A percentile compares a stretch with the other conserved stretches of the same genome.
Conservation (phyloP, 2,888 invertebrate species). For the Coenonympha glycerion region DNA sequence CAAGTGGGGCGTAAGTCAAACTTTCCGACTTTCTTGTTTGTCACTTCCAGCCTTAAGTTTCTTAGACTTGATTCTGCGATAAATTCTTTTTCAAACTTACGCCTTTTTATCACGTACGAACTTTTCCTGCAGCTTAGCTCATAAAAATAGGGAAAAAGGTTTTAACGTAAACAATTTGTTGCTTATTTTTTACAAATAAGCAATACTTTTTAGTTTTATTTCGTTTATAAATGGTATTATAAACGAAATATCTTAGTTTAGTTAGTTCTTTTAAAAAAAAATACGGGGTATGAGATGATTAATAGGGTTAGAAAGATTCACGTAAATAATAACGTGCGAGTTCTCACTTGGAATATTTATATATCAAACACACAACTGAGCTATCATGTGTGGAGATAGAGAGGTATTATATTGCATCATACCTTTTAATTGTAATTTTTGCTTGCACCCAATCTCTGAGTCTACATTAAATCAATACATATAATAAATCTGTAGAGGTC, state of each 20-base stretch:
- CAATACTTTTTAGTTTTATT: not conserved
- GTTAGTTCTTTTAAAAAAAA: not conserved
- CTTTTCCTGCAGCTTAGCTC: constrained; percentile 10
- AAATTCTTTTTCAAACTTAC: constrained; percentile 18
- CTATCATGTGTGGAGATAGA: too few relatives aligned
- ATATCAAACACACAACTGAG: too few relatives aligned
- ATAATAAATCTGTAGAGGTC: too few relatives aligned
- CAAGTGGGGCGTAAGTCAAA: constrained; percentile 13
- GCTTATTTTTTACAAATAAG: not conserved
- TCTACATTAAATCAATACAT: too few relatives aligned
- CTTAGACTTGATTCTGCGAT: constrained; percentile 18
- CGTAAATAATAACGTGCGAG: too few relatives aligned
- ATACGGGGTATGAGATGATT: too few relatives aligned
- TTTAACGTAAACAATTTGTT: constrained; percentile 7
- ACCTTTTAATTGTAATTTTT: too few relatives aligned
- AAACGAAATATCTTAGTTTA: not conserved
- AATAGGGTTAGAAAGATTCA: too few relatives aligned
- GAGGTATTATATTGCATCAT: too few relatives aligned
- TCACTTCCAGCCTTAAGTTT: constrained; percentile 23
- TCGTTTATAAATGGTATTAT: not conserved
- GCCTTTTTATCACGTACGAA: constrained; percentile 16
- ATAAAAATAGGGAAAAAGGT: constrained; percentile 1
- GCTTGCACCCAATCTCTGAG: too few relatives aligned
- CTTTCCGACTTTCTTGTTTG: constrained; percentile 23
- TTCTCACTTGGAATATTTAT: too few relatives aligned